These are phyloP conservation scores for Neodontobutis hainanensis DNA, from an alignment of 2,113 vertebrate species.

Conservation along the genomic window DNA sequence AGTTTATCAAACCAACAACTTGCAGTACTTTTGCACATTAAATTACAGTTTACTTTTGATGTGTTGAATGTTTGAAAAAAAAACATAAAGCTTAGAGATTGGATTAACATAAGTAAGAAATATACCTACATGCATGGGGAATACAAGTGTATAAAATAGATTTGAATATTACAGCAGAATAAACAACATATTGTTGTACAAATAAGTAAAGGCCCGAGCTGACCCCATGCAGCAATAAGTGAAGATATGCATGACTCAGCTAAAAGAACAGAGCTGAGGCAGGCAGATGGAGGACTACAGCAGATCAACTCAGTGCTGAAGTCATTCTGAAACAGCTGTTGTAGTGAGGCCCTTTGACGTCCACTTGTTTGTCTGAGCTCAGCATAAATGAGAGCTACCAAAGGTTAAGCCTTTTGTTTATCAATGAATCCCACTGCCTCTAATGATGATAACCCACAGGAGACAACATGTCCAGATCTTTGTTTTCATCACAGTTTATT, in stretches of 20 bases:
- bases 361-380: conserved; percentile 6
- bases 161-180: no score
- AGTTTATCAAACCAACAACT: no score
- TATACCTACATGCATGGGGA: no score
- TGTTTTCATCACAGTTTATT: not conserved
- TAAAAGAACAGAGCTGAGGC: conserved; percentile 39
- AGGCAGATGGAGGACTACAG: conserved; percentile 36
- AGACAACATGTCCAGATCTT: not conserved
- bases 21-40: no score
- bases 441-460: not conserved
- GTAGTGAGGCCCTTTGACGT: conserved; percentile 21
- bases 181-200: not conserved
- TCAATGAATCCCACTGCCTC: not conserved
- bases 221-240: conserved; percentile 22
- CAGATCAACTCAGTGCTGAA: conserved; percentile 4
- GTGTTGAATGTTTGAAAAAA: no score
- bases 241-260: conserved; percentile 45
- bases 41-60: no score
- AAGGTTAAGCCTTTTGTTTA: not conserved
- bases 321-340: conserved; percentile 33
- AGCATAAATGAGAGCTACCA: conserved; percentile 28
- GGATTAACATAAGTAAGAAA: no score
- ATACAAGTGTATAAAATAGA: no score
- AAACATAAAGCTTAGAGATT: no score
- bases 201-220: conserved; percentile 2